Conservation (phyloP, 2,888 invertebrate species). For the Pegoplata infirma region DNA sequence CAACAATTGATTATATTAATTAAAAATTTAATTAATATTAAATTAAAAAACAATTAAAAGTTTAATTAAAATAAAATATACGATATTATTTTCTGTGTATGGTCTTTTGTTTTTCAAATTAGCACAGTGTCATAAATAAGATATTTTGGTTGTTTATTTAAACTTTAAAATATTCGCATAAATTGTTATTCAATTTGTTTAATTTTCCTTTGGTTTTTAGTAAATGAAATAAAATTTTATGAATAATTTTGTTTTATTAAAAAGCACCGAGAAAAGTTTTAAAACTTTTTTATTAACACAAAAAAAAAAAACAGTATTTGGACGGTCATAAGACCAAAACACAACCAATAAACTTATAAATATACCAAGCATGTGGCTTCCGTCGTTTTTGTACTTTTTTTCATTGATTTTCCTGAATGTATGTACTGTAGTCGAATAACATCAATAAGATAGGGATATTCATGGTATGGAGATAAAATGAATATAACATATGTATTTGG, state of each 20-base stretch:
- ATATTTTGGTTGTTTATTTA: not conserved
- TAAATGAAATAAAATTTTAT: constrained; percentile 5
- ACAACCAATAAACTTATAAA: constrained; percentile 43
- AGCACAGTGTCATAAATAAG: too few relatives aligned
- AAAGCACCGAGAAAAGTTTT: constrained; percentile 26
- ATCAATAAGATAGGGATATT: not conserved
- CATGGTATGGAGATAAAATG: too few relatives aligned
- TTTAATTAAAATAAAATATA: too few relatives aligned
- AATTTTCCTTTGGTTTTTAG: not conserved
- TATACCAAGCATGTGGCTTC: constrained; percentile 29
- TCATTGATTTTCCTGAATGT: not conserved
- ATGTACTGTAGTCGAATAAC: not conserved
- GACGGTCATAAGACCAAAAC: constrained; percentile 30
- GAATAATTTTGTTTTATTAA: constrained; percentile 30
- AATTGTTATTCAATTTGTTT: constrained; percentile 12
- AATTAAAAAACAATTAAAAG: too few relatives aligned
- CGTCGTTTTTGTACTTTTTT: constrained; percentile 2
- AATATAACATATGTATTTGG: too few relatives aligned
- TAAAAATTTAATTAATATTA: too few relatives aligned
- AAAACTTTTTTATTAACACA: constrained; percentile 17
- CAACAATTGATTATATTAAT: too few relatives aligned
- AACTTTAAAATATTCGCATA: constrained; percentile 1
- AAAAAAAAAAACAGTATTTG: constrained; percentile 17
- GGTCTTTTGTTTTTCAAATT: too few relatives aligned
- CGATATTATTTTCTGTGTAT: too few relatives aligned